Evolutionary conservation across 2,888 invertebrate genomes (phyloP).

Genomic region (Copidosoma aretas): DNA sequence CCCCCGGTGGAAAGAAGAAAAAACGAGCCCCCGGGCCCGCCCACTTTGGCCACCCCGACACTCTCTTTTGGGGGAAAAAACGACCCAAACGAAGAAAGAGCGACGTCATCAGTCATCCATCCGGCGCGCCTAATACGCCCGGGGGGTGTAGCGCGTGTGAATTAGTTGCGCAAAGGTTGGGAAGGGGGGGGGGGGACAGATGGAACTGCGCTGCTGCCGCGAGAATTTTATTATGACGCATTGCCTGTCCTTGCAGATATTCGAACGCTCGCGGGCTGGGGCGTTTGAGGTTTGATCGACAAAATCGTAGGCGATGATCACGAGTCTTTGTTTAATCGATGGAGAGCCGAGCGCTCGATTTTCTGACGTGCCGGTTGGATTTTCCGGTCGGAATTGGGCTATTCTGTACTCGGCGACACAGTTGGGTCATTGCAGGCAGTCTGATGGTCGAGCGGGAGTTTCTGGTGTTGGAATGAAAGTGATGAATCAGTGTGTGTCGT

Average conservation of each 20-base stretch:
- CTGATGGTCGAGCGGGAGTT: no score
- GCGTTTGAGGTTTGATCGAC: conserved; percentile 16
- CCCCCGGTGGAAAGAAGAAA: conserved; percentile 4
- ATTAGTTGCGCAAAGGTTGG: conserved; percentile 13
- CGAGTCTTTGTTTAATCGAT: neutral
- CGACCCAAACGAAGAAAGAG: neutral
- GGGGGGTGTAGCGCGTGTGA: neutral
- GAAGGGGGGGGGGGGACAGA: neutral
- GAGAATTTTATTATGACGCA: conserved; percentile 61
- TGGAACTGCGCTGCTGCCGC: conserved; percentile 41
- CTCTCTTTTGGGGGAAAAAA: conserved; percentile 36
- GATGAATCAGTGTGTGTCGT: no score
- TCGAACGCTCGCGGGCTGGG: neutral
- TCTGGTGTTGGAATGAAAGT: no score
- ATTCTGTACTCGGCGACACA: no score
- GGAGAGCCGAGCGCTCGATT: no score
- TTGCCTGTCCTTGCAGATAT: conserved; percentile 49
- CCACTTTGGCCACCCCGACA: conserved; percentile 27
- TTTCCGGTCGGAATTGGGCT: no score
- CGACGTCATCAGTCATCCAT: neutral
- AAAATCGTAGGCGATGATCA: conserved; percentile 24
- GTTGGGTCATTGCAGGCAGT: no score
- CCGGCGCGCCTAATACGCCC: neutral
- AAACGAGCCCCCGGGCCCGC: conserved; percentile 2
- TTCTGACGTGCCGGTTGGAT: no score